Conservation (phyloP, 1,140 invertebrate species). For the Octopus sinensis region DNA sequence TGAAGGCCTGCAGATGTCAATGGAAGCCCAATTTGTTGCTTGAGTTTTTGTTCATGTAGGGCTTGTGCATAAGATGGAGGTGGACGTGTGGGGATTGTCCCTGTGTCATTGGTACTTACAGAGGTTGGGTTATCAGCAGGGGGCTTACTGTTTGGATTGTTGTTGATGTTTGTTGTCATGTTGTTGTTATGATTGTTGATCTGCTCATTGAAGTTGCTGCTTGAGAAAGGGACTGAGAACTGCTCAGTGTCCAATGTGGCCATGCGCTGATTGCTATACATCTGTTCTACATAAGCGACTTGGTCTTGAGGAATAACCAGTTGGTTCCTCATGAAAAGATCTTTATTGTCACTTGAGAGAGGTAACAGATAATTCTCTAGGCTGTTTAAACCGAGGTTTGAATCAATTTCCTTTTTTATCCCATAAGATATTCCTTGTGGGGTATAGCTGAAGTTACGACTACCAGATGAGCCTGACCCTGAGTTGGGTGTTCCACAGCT, state of each 20-base stretch:
- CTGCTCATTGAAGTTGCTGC: neutral
- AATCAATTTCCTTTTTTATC: slow-evolving; percentile 32
- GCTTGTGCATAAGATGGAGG: slow-evolving; percentile 53
- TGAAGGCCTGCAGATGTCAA: slow-evolving; percentile 3
- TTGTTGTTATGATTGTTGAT: slow-evolving; percentile 5
- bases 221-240: neutral
- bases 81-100: slow-evolving; percentile 32
- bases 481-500: slow-evolving; percentile 38
- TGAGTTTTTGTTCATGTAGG: slow-evolving; percentile 36
- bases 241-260: slow-evolving; percentile 24
- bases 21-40: slow-evolving; percentile 19
- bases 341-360: slow-evolving; percentile 31
- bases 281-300: slow-evolving; percentile 46
- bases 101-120: slow-evolving; percentile 20
- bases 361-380: slow-evolving; percentile 39
- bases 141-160: slow-evolving; percentile 2
- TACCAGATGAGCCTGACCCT: slow-evolving; percentile 35
- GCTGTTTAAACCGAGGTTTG: slow-evolving; percentile 34
- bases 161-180: slow-evolving; percentile 1
- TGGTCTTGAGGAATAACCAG: slow-evolving; percentile 46
- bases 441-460: slow-evolving; percentile 27
- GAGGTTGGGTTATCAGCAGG: slow-evolving; percentile 20
- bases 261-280: slow-evolving; percentile 20
- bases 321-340: slow-evolving; percentile 42
- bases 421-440: slow-evolving; percentile 33